phyloP scores from a whole-genome alignment of 2,797 vertebrate species.

The Falco columbarius region DNA sequence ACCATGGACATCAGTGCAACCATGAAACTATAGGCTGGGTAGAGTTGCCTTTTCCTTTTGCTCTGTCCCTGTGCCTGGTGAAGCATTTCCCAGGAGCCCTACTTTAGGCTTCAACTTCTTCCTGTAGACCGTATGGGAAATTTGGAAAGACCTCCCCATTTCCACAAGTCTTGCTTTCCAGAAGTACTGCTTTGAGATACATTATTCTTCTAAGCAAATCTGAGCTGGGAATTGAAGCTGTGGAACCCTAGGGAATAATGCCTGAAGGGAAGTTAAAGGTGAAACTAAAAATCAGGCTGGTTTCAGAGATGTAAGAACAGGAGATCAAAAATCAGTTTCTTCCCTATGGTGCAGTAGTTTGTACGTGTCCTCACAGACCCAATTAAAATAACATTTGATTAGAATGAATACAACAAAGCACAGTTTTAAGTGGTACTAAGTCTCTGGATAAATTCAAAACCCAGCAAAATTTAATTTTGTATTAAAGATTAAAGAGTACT shows the following conservation, averaged over 20 bases:
- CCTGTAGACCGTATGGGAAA: neutral
- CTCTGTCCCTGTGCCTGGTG: accelerated
- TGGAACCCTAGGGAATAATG: neutral
- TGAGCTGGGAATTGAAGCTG: neutral
- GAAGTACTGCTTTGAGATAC: neutral
- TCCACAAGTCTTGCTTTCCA: neutral
- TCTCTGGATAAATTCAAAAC: slow-evolving; percentile 57
- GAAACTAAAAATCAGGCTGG: neutral
- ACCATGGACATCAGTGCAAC: neutral
- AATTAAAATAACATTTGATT: slow-evolving; percentile 70
- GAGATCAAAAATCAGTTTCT: slow-evolving; percentile 52
- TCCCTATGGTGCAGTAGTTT: slow-evolving; percentile 5
- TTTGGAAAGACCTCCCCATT: neutral
- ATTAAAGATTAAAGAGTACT: slow-evolving; percentile 49
- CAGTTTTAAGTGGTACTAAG: neutral
- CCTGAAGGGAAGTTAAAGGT: slow-evolving; percentile 49
- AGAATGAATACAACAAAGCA: slow-evolving; percentile 43
- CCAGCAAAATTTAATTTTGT: slow-evolving; percentile 52
- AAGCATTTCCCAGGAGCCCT: neutral
- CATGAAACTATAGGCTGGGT: neutral
- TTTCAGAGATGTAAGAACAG: slow-evolving; percentile 18
- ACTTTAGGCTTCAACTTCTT: neutral
- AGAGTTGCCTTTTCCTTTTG: neutral
- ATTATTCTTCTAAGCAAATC: neutral
- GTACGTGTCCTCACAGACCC: slow-evolving; percentile 54